These are phyloP conservation scores for Gadopsis bispinosus DNA, from an alignment of 2,797 vertebrate genomes.

Conservation along the genomic window DNA sequence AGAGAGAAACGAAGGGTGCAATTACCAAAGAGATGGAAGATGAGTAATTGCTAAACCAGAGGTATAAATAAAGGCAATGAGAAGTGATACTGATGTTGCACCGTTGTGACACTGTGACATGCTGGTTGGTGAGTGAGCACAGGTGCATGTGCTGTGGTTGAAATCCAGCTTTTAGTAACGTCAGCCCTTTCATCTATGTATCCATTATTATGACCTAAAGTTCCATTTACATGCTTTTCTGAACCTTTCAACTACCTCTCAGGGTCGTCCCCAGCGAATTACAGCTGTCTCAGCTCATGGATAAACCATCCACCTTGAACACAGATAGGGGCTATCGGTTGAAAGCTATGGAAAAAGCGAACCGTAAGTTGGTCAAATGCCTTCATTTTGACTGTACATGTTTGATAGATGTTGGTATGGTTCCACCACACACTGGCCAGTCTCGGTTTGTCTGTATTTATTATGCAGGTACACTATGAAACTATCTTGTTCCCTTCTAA, in stretches of 20 bases:
- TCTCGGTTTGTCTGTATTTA: neutral
- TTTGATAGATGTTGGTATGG: too few species aligned
- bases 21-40: slow-evolving; percentile 21
- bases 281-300: too few species aligned
- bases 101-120: slow-evolving; percentile 1
- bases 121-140: slow-evolving; percentile 7
- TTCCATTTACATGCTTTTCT: neutral
- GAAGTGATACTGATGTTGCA: slow-evolving; percentile 27
- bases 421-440: too few species aligned
- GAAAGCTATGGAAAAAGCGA: too few species aligned
- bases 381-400: too few species aligned
- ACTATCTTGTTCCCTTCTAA: neutral
- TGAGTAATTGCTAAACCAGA: slow-evolving; percentile 18
- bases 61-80: slow-evolving; percentile 33
- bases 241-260: neutral
- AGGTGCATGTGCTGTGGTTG: slow-evolving; percentile 28
- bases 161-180: slow-evolving; percentile 21
- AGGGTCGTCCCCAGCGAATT: neutral
- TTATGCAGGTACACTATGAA: neutral
- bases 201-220: neutral
- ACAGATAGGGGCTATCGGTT: too few species aligned
- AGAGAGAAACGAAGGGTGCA: slow-evolving; percentile 4
- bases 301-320: too few species aligned
- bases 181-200: neutral
- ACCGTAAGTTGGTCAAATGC: too few species aligned